Base-by-base conservation (phyloP, 1,140 invertebrate genomes). In the Monochamus saltuarius region DNA sequence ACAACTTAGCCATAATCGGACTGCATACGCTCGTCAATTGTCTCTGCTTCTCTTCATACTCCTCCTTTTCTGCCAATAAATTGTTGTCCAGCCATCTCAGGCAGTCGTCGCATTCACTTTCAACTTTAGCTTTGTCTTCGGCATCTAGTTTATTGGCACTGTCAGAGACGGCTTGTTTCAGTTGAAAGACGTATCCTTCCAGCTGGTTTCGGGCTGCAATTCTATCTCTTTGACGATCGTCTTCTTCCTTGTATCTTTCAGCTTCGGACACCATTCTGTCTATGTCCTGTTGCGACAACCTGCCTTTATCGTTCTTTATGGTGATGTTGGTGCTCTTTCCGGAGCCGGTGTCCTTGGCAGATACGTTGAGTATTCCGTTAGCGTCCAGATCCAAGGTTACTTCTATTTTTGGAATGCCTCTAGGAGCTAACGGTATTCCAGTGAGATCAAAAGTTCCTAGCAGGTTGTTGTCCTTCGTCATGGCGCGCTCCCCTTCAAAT, bases 241-340 rank as follows among this genome's bases (percentile, higher is more conserved):
- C 89, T 57, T 84, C 82, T 13, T 81, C 80, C 63, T 84, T 85
- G 72, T 86, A 91, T 22, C 69, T 77, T 38, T 82, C 78, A 1
- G 81, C 84, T 51, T 87, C 85, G 16, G 83, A 83, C 10, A 89
- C 85, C 88, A 94, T 93, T 40, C 85, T 80, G 43, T 94, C 89
- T 68, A 93, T 93, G 59, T 92, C 89, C 17, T 89, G 87, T 69
- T 92, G 90, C 8, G 82, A 84, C 1, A 92, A 76, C 43, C 91
- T 81, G 14, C 89, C 88, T 70, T 91, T 91, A 73, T 93, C 90
- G 70, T 92, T 93, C 16, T 88, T 90, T 58, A 92, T 91, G 11
- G 87, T 90, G 66, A 93, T 92, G 67, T 91, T 89, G 11, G 42
- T 45, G 0, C 59, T 58, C 22, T 69, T 67, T 1, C 81, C 81